These are phyloP conservation scores for Andrena bucephala DNA, from an alignment of 2,888 invertebrate species.

Conservation along the genomic window DNA sequence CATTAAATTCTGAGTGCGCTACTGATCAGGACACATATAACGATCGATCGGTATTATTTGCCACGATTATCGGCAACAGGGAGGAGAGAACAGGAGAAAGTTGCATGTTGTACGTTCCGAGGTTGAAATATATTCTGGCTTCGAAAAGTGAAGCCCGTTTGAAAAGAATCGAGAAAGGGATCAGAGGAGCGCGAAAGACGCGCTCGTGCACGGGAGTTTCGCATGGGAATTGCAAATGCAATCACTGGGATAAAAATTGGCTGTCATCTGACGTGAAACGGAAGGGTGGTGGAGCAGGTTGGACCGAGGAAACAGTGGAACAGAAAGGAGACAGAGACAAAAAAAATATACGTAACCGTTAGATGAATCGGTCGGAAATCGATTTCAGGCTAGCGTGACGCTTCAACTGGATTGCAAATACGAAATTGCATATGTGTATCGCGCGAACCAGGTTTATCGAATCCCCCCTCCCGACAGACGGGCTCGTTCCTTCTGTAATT, in stretches of 20 bases:
- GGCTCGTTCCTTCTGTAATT: constrained; percentile 61
- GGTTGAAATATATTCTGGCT: constrained; percentile 12
- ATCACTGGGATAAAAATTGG: constrained; percentile 84
- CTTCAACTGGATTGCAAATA: constrained; percentile 56
- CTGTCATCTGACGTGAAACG: constrained; percentile 82
- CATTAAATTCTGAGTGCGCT: too few species aligned
- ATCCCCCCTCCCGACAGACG: constrained; percentile 35
- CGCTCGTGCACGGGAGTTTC: constrained; percentile 52
- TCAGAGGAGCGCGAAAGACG: constrained; percentile 58
- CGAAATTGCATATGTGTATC: constrained; percentile 62
- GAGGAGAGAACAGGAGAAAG: neutral
- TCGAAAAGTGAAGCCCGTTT: constrained; percentile 14
- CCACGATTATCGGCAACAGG: neutral
- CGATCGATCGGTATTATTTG: neutral
- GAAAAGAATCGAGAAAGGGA: constrained; percentile 56
- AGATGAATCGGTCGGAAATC: constrained; percentile 71
- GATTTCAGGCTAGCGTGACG: constrained; percentile 66
- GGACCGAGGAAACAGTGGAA: constrained; percentile 41
- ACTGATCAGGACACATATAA: too few species aligned
- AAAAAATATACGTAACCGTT: constrained; percentile 49
- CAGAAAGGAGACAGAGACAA: constrained; percentile 54
- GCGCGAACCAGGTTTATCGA: constrained; percentile 58
- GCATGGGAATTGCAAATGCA: constrained; percentile 84
- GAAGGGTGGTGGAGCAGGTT: constrained; percentile 56
- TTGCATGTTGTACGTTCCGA: neutral